phyloP scores from a whole-genome alignment of 1,140 invertebrate genomes.

The Drosophila ohnishii region DNA sequence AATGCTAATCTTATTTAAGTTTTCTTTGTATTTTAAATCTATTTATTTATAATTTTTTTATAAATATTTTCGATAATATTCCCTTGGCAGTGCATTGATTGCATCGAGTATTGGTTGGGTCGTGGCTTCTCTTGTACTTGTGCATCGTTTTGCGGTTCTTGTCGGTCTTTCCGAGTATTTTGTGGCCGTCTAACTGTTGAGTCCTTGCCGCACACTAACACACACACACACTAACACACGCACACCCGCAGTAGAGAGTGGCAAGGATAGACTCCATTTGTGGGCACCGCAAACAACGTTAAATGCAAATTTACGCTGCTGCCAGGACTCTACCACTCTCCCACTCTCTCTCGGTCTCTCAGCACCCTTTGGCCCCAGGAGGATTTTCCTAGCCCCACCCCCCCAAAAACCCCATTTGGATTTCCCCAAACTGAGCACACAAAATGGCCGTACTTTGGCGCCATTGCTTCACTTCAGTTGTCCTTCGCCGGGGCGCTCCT shows the following conservation, averaged over 20 bases:
- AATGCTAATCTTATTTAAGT: neutral
- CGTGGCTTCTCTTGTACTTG: slow-evolving; percentile 18
- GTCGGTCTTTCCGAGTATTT: slow-evolving; percentile 50
- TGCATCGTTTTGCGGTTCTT: slow-evolving; percentile 54
- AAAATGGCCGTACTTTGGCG: slow-evolving; percentile 79
- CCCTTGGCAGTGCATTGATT: neutral
- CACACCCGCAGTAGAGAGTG: slow-evolving; percentile 1
- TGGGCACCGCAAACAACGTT: slow-evolving; percentile 78
- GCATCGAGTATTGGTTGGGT: slow-evolving; percentile 4
- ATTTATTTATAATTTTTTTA: too few species aligned
- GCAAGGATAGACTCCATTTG: slow-evolving; percentile 58
- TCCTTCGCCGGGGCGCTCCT: slow-evolving; percentile 18
- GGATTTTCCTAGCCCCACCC: slow-evolving; percentile 6
- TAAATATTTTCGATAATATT: neutral
- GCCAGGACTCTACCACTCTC: slow-evolving; percentile 4
- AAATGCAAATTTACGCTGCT: slow-evolving; percentile 76
- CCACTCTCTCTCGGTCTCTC: neutral
- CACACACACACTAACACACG: slow-evolving; percentile 25
- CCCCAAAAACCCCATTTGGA: neutral
- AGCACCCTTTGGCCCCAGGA: neutral
- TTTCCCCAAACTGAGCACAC: slow-evolving; percentile 55
- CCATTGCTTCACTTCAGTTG: slow-evolving; percentile 64
- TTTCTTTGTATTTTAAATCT: neutral
- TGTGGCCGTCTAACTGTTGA: slow-evolving; percentile 56
- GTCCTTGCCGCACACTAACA: slow-evolving; percentile 31